These are phyloP conservation scores for Hirudo medicinalis DNA, from an alignment of 1,140 invertebrate species.

Conservation along the genomic window DNA sequence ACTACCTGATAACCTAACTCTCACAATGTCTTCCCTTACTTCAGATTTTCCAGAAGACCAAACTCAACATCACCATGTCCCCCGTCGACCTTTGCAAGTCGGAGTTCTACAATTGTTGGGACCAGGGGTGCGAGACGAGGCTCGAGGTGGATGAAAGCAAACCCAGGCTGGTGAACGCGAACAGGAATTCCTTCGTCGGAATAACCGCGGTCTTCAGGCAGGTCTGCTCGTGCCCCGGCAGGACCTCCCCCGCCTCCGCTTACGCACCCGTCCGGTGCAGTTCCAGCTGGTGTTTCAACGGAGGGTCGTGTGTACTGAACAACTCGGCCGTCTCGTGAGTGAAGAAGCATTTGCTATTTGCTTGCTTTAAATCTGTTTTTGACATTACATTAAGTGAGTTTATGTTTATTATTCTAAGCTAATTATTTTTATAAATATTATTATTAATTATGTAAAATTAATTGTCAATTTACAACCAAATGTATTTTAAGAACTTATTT, in stretches of 20 bases:
- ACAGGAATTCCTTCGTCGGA: conserved; percentile 83
- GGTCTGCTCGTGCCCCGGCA: conserved; percentile 51
- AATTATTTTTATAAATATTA: no score
- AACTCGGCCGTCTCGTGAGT: background rate
- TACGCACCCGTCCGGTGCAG: conserved; percentile 52
- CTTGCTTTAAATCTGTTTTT: no score
- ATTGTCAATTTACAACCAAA: no score
- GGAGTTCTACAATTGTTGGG: conserved; percentile 71
- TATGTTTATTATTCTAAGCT: no score
- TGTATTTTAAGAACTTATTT: no score
- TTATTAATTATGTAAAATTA: no score
- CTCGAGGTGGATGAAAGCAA: conserved; percentile 57
- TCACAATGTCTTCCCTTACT: background rate
- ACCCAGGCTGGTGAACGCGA: conserved; percentile 92
- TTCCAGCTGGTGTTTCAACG: conserved; percentile 80
- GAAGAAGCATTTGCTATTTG: background rate
- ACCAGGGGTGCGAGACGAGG: conserved; percentile 74
- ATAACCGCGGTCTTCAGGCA: conserved; percentile 73
- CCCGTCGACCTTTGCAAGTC: conserved; percentile 88
- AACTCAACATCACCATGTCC: conserved; percentile 68
- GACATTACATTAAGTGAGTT: no score
- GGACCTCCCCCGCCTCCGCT: conserved; percentile 24
- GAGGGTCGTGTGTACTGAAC: conserved; percentile 58
- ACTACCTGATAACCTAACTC: background rate
- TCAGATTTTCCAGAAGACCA: background rate